These are phyloP conservation scores for Magallana nippona DNA, from an alignment of 2,888 invertebrate genomes.

Conservation along the genomic window DNA sequence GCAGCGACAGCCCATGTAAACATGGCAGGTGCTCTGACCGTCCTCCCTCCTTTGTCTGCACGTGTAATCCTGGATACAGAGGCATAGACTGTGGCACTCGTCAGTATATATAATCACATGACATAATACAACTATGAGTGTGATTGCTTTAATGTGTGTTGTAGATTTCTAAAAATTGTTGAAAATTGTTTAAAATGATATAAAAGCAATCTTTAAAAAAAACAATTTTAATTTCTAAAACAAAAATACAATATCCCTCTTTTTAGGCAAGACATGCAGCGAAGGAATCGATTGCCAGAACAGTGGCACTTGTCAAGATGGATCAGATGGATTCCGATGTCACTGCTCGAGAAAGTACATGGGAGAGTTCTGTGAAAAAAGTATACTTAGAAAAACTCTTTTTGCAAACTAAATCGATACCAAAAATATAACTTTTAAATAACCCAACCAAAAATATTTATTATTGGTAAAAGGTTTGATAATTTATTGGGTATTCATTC, in stretches of 20 bases:
- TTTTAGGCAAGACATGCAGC: background rate
- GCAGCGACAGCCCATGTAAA: background rate
- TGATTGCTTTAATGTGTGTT: no score
- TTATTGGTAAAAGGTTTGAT: no score
- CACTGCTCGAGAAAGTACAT: background rate
- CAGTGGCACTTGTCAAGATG: background rate
- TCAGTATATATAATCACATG: background rate
- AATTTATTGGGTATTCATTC: no score
- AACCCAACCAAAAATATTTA: no score
- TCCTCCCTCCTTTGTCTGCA: background rate
- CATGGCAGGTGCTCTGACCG: background rate
- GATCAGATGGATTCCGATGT: background rate
- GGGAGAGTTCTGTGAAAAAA: background rate
- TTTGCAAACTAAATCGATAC: no score
- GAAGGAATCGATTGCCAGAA: background rate
- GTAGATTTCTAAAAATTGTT: no score
- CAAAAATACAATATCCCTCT: no score
- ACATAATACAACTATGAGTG: no score
- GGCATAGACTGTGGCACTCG: background rate
- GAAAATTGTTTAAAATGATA: no score
- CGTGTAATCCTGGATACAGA: background rate
- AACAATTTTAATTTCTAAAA: no score
- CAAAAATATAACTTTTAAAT: no score
- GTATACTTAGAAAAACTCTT: background rate
- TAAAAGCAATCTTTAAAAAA: no score